These are phyloP conservation scores for Larimichthys polyactis DNA, from an alignment of 2,113 vertebrate species.

Conservation along the genomic window DNA sequence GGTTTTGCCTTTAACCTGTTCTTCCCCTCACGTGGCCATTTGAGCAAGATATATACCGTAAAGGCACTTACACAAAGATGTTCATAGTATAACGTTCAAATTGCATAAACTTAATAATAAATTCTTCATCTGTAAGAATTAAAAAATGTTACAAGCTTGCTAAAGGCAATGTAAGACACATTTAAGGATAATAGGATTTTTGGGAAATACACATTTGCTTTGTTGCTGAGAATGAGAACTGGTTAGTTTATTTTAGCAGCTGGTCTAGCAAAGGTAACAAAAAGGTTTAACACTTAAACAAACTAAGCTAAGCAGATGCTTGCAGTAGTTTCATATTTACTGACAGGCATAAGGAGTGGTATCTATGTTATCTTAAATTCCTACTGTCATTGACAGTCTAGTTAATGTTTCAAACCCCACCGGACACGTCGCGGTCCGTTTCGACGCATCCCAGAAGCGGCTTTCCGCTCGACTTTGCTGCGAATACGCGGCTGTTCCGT, in stretches of 20 bases:
- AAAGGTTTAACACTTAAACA: too few species aligned
- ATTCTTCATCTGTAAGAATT: background rate
- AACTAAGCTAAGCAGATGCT: too few species aligned
- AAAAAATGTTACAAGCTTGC: background rate
- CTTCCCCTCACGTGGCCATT: conserved; percentile 19
- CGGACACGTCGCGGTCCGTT: too few species aligned
- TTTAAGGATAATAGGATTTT: background rate
- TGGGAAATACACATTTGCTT: background rate
- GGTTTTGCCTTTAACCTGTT: conserved; percentile 40
- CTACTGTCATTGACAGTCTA: too few species aligned
- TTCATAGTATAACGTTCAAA: background rate
- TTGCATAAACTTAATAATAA: background rate
- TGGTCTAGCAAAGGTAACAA: background rate
- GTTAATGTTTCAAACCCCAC: too few species aligned
- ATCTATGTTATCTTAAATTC: too few species aligned
- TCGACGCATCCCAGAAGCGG: too few species aligned
- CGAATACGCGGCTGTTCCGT: too few species aligned
- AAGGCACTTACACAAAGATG: conserved; percentile 16
- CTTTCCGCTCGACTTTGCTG: too few species aligned
- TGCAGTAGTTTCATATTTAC: too few species aligned
- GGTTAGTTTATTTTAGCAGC: conserved; percentile 20
- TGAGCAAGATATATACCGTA: conserved; percentile 23
- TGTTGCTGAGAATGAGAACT: background rate
- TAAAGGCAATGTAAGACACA: background rate
- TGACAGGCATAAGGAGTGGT: too few species aligned